Percentiles rank a stretch among this genome's conserved stretches.
These are phyloP conservation scores for Centropyge bicolor DNA, from an alignment of 2,797 vertebrate species.

Conservation along the genomic window DNA sequence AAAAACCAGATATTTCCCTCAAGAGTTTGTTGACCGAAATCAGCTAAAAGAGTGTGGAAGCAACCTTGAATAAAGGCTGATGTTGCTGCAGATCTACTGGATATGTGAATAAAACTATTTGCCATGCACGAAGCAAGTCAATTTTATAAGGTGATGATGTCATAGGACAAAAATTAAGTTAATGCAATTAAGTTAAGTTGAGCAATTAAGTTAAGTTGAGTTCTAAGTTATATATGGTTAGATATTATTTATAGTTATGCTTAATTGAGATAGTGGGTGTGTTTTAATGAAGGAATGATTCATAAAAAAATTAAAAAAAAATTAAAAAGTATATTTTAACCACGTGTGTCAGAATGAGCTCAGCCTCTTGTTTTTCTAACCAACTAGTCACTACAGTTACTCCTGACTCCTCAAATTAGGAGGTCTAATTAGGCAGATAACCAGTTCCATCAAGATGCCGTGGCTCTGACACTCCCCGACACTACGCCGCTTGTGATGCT, in stretches of 20 bases:
- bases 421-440: neutral
- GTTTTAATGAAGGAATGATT: no score
- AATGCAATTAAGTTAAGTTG: no score
- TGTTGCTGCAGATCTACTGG: neutral
- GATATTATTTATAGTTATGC: neutral
- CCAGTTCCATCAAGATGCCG: neutral
- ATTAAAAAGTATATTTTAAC: neutral
- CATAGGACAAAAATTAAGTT: no score
- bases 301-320: no score
- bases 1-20: no score
- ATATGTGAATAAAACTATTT: neutral
- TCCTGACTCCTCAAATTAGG: neutral
- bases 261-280: neutral
- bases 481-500: slow-evolving; percentile 2
- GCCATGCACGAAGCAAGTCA: no score
- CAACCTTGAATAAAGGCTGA: neutral
- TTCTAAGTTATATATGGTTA: no score
- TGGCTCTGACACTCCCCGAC: neutral
- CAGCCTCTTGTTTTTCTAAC: neutral
- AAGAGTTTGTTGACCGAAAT: no score
- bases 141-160: no score
- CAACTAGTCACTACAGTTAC: neutral
- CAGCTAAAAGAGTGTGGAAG: no score
- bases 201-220: no score
- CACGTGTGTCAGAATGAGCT: neutral